Evolutionary conservation across 2,888 invertebrate genomes (phyloP), one percentile per base, ranked within the genome.

Genomic region (Machimus rusticus): DNA sequence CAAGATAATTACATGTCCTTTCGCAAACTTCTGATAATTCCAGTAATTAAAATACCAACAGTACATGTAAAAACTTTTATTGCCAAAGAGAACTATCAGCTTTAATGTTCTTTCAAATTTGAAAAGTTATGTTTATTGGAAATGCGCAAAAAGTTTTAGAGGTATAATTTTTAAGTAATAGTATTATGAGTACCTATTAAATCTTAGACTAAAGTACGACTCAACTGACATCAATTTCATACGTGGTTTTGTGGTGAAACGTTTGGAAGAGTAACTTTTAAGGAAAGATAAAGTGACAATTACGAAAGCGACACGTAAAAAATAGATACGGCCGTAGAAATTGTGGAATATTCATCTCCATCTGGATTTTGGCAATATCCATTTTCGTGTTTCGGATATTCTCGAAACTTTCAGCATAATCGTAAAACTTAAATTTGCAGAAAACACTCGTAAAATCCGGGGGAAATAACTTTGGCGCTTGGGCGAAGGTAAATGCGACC

Each of bases 401-500:
- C 37, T 43, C n/a, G 23, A 78, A 78, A 78, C 78, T 78, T 78
- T 43, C 78, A 43, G 23, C n/a, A 78, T 78, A 78, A 43, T 78
- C 78, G 78, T 78, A 43, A 78, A 78, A 43, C 14, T 23, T 39
- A 43, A 78, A 66, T 66, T 66, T 66, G 8, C 66, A 66, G 66
- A 66, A 66, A 66, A 28, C 12, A 28, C 28, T 28, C 66, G 66
- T 78, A 43, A 78, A 77, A 78, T 78, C 37, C 37, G 3, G 2
- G 9, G 9, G 23, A 16, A 34, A 19, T 39, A 39, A n/a, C 46
- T 39, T 78, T 0, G 46, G 5, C n/a, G 14, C 37, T 78, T 23
- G 9, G 39, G 78, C 43, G 37, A 43, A 39, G 39, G 55, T 51
- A 81, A 34, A 57, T 31, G 51, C n/a, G 55, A 23, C 51, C 23